Conservation (phyloP, 2,888 invertebrate species). For the Diaprepes abbreviatus region DNA sequence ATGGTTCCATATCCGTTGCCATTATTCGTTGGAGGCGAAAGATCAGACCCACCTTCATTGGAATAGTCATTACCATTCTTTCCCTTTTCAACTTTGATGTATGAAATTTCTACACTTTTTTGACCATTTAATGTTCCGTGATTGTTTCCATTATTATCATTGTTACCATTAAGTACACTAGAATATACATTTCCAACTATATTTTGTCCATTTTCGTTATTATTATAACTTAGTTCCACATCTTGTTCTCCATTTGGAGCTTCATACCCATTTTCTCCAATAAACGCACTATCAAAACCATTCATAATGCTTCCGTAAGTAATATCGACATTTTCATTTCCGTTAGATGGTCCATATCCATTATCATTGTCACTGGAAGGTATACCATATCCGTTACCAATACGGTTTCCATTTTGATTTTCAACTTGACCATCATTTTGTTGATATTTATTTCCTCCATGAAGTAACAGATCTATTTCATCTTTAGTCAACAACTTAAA, state of each 20-base stretch:
- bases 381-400: conserved; percentile 12
- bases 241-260: not conserved
- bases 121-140: not conserved
- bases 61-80: not conserved
- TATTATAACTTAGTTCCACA: not conserved
- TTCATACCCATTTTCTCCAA: not conserved
- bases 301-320: conserved; percentile 6
- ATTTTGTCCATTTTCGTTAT: not conserved
- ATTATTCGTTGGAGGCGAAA: conserved; percentile 15
- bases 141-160: not conserved
- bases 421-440: conserved; percentile 50
- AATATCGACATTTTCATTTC: conserved; percentile 11
- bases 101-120: conserved; percentile 21
- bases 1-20: conserved; percentile 19
- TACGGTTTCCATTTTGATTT: conserved; percentile 3
- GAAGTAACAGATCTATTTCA: conserved; percentile 58
- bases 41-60: not conserved
- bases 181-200: not conserved
- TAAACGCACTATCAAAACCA: not conserved
- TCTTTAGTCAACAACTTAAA: conserved; percentile 58
- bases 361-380: not conserved
- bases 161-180: not conserved
- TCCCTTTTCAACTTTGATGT: conserved; percentile 5
- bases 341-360: conserved; percentile 13
- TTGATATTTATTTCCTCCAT: conserved; percentile 57